A percentile compares a stretch with the other conserved stretches of the same genome.
phyloP scores from a whole-genome alignment of 2,113 vertebrate genomes.

The Laticauda laticaudata region DNA sequence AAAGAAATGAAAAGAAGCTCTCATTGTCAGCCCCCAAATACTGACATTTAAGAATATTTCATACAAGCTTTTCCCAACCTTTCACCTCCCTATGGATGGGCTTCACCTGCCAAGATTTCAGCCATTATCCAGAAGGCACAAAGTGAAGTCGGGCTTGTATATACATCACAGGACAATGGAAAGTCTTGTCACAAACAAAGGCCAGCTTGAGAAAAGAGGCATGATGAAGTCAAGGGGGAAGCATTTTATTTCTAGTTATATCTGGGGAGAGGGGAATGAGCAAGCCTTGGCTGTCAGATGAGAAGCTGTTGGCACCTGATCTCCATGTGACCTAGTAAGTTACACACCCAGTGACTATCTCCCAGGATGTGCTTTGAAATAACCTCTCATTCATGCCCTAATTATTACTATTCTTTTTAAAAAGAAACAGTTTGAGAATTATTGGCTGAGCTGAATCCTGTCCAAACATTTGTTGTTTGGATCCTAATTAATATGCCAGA shows the following conservation, averaged over 20 bases:
- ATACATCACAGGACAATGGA: rapidly evolving
- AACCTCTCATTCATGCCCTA: background rate
- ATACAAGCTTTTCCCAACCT: background rate
- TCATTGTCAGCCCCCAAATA: background rate
- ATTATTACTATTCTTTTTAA: background rate
- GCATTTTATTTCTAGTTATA: background rate
- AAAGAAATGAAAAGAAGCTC: background rate
- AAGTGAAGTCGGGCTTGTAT: background rate
- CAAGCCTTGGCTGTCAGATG: background rate
- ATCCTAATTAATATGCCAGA: background rate
- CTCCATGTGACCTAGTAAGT: background rate
- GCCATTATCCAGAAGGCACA: background rate
- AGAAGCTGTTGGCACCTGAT: background rate
- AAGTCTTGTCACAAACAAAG: background rate
- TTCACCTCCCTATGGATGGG: background rate
- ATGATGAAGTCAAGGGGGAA: background rate
- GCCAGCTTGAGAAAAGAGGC: background rate
- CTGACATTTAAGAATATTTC: background rate
- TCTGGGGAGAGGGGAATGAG: background rate
- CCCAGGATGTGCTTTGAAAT: background rate
- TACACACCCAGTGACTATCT: background rate
- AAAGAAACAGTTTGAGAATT: background rate
- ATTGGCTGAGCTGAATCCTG: background rate
- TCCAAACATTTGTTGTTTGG: background rate
- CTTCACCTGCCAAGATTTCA: background rate